phyloP scores from a whole-genome alignment of 2,797 vertebrate genomes.

The Notamacropus eugenii region DNA sequence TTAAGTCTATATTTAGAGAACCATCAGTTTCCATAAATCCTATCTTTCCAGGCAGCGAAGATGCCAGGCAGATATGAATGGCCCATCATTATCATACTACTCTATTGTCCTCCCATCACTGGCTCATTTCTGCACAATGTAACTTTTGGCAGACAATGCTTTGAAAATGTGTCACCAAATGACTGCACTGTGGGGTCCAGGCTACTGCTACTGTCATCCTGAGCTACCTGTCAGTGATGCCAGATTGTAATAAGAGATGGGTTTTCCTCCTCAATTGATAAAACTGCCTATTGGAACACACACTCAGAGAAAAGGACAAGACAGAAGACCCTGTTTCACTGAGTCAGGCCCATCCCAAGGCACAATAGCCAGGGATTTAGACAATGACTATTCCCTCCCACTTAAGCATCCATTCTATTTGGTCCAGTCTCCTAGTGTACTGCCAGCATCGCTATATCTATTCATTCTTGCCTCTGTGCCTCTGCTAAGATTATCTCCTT shows the following conservation, averaged over 20 bases:
- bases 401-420: neutral
- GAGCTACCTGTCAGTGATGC: neutral
- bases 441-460: neutral
- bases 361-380: neutral
- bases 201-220: neutral
- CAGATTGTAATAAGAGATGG: neutral
- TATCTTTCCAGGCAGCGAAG: neutral
- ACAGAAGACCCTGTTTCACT: neutral
- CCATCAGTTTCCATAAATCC: slow-evolving; percentile 10
- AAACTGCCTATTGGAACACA: neutral
- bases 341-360: too few relatives aligned
- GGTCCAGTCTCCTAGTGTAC: neutral
- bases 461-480: neutral
- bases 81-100: neutral
- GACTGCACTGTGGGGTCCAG: neutral
- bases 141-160: neutral
- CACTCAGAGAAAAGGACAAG: neutral
- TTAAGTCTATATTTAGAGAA: neutral
- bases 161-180: neutral
- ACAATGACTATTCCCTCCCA: neutral
- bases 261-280: neutral
- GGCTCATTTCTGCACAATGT: neutral
- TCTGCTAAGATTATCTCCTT: neutral
- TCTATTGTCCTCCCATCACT: neutral
- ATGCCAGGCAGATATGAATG: neutral